These are phyloP conservation scores for Pelodytes ibericus DNA, from an alignment of 2,797 vertebrate genomes.

Conservation along the genomic window DNA sequence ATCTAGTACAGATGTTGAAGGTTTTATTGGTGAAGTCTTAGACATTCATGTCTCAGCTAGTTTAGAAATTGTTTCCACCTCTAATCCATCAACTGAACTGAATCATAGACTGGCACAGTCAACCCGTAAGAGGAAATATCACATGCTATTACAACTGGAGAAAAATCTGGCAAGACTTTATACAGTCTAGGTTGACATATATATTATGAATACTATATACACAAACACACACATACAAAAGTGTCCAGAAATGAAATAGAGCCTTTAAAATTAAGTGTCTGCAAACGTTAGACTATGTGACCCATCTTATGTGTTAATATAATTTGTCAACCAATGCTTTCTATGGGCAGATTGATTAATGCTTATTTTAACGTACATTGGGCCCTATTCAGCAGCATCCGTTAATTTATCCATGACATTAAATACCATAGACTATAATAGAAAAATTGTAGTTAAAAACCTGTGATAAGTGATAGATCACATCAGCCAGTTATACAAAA, in stretches of 20 bases:
- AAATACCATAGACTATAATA: too few relatives aligned
- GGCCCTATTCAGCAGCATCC: too few relatives aligned
- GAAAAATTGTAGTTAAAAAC: too few relatives aligned
- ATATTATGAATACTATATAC: conserved; percentile 9
- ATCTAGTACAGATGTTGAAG: conserved; percentile 45
- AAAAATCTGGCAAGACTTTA: conserved; percentile 26
- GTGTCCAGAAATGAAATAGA: not conserved
- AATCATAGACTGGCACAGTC: conserved; percentile 44
- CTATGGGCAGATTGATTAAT: too few relatives aligned
- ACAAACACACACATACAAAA: conserved; percentile 3
- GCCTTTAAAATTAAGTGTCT: not conserved
- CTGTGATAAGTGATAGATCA: too few relatives aligned
- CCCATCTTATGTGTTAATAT: not conserved
- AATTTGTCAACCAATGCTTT: not conserved
- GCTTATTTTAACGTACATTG: too few relatives aligned
- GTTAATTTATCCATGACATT: too few relatives aligned
- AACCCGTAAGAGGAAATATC: conserved; percentile 31
- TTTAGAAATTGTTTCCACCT: conserved; percentile 52
- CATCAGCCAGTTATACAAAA: too few relatives aligned
- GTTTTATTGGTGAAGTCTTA: conserved; percentile 49
- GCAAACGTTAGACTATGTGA: not conserved
- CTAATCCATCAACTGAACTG: conserved; percentile 49
- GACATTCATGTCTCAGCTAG: conserved; percentile 52
- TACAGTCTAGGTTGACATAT: conserved; percentile 25
- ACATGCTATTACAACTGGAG: conserved; percentile 33